These are phyloP conservation scores for Automeris io DNA, from an alignment of 2,888 invertebrate species.

Conservation along the genomic window DNA sequence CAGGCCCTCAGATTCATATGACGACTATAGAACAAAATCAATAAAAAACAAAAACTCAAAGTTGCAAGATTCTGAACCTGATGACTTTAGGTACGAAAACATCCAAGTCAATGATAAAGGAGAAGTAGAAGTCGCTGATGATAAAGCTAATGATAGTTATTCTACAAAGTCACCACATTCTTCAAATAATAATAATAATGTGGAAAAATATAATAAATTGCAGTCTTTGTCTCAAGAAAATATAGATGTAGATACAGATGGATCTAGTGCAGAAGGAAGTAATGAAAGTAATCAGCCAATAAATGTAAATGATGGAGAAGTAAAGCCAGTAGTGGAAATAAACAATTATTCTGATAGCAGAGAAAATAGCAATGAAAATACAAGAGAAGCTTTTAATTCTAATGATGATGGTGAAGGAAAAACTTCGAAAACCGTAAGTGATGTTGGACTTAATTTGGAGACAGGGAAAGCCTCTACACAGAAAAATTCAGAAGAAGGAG, in stretches of 20 bases:
- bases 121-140: slow-evolving; percentile 31
- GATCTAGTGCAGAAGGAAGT: slow-evolving; percentile 19
- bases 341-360: slow-evolving; percentile 37
- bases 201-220: slow-evolving; percentile 17
- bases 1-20: neutral
- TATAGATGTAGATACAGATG: slow-evolving; percentile 14
- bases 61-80: slow-evolving; percentile 42
- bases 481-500: slow-evolving; percentile 23
- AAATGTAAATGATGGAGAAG: slow-evolving; percentile 52
- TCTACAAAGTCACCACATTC: slow-evolving; percentile 21
- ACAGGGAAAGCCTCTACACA: slow-evolving; percentile 27
- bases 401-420: slow-evolving; percentile 23
- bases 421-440: slow-evolving; percentile 29
- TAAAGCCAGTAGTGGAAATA: slow-evolving; percentile 62
- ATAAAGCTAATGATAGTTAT: slow-evolving; percentile 22
- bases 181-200: slow-evolving; percentile 17
- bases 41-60: slow-evolving; percentile 5
- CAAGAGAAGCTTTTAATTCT: slow-evolving; percentile 21
- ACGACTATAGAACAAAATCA: slow-evolving; percentile 8
- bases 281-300: slow-evolving; percentile 29
- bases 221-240: slow-evolving; percentile 18
- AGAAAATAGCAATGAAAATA: slow-evolving; percentile 32
- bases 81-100: slow-evolving; percentile 45
- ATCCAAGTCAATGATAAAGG: slow-evolving; percentile 39
- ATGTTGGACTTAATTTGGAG: neutral